phyloP scores from a whole-genome alignment of 2,797 vertebrate species.

The Diplodus puntazzo region DNA sequence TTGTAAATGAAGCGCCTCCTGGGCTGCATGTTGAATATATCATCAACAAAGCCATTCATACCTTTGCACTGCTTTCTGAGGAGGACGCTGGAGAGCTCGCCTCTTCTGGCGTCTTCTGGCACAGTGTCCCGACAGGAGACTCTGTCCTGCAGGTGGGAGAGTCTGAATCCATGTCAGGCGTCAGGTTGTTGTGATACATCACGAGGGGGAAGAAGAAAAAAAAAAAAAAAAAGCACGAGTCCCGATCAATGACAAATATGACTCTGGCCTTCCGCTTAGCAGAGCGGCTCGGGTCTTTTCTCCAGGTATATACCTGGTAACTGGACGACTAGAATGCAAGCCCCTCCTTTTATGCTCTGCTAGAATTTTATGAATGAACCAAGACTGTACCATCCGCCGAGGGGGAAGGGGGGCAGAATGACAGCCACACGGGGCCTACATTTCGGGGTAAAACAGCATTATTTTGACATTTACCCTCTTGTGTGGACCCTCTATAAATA shows the following conservation, averaged over 20 bases:
- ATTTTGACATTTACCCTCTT: constrained; percentile 12
- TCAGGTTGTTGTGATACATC: constrained; percentile 88
- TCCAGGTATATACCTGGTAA: constrained; percentile 90
- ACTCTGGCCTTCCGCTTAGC: constrained; percentile 66
- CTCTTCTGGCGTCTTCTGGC: constrained; percentile 88
- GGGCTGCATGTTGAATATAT: constrained; percentile 27
- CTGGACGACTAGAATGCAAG: constrained; percentile 84
- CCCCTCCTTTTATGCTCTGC: constrained; percentile 88
- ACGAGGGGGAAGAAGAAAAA: constrained; percentile 14
- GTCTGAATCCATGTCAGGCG: constrained; percentile 90
- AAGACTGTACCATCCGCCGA: constrained; percentile 85
- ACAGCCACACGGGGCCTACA: constrained; percentile 41
- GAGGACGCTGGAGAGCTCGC: constrained; percentile 89
- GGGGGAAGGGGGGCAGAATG: constrained; percentile 64
- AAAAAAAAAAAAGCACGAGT: constrained; percentile 5
- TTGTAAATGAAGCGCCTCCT: constrained; percentile 1
- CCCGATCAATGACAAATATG: constrained; percentile 59
- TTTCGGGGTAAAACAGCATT: constrained; percentile 36
- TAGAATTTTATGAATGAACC: constrained; percentile 92
- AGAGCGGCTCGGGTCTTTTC: constrained; percentile 65
- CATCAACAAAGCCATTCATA: constrained; percentile 80
- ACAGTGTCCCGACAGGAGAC: constrained; percentile 89
- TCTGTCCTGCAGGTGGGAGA: constrained; percentile 91
- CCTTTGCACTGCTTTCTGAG: constrained; percentile 88
- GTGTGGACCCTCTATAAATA: not conserved